These are phyloP conservation scores for Nibea albiflora DNA, from an alignment of 2,113 vertebrate genomes.

Conservation along the genomic window DNA sequence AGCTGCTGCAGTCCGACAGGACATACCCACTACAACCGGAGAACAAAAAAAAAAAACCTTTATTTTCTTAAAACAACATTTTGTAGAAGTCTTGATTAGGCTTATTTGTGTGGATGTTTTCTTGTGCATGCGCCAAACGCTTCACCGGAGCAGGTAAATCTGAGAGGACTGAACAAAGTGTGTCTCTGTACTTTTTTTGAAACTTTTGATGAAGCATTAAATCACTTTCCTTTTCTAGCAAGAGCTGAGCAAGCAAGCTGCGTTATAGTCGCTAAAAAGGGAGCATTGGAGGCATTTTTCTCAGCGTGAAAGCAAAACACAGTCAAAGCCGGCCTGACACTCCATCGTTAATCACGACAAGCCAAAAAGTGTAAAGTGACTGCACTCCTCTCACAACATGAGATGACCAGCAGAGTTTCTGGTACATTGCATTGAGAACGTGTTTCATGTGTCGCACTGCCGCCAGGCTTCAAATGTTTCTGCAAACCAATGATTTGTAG, in stretches of 20 bases:
- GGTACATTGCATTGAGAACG: background rate
- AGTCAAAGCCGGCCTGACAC: slow-evolving; percentile 42
- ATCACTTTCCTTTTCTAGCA: slow-evolving; percentile 24
- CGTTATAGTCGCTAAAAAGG: background rate
- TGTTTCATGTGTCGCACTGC: background rate
- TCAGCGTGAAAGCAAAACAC: slow-evolving; percentile 32
- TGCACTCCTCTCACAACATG: slow-evolving; percentile 26
- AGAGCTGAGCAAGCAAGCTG: slow-evolving; percentile 24
- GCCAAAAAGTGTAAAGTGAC: slow-evolving; percentile 18
- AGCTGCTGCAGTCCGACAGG: background rate
- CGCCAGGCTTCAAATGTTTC: background rate
- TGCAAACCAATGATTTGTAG: slow-evolving; percentile 20
- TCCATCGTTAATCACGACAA: slow-evolving; percentile 39
- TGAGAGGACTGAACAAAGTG: background rate
- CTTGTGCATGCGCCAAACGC: background rate
- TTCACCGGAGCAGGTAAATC: slow-evolving; percentile 9
- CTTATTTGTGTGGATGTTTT: background rate
- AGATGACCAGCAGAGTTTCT: slow-evolving; percentile 11
- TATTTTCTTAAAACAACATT: slow-evolving; percentile 12
- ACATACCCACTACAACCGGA: background rate
- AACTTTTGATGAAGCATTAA: slow-evolving; percentile 12
- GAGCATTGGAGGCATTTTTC: background rate
- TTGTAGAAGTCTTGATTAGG: slow-evolving; percentile 14
- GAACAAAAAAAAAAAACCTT: background rate
- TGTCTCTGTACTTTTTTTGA: slow-evolving; percentile 36